phyloP scores from a whole-genome alignment of 2,797 vertebrate species.

The Crenichthys baileyi region DNA sequence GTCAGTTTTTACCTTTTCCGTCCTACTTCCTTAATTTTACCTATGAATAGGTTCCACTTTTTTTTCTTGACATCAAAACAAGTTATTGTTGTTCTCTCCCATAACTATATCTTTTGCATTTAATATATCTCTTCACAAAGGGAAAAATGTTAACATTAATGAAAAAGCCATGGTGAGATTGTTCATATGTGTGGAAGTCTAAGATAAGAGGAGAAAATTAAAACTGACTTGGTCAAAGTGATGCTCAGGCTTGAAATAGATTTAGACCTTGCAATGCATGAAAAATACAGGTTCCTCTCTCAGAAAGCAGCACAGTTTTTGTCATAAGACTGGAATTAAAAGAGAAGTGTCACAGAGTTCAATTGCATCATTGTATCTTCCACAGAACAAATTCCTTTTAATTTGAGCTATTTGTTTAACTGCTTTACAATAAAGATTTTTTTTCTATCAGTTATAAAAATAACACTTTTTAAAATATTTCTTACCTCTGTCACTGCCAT shows the following conservation, averaged over 20 bases:
- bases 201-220: background rate
- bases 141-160: background rate
- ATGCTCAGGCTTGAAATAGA: background rate
- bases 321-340: slow-evolving; percentile 1
- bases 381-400: background rate
- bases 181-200: background rate
- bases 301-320: background rate
- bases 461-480: background rate
- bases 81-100: background rate
- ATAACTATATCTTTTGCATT: background rate
- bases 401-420: background rate
- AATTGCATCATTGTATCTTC: background rate
- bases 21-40: slow-evolving; percentile 24
- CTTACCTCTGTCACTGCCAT: background rate
- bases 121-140: background rate
- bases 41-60: slow-evolving; percentile 17
- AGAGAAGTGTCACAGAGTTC: background rate
- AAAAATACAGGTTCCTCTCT: background rate
- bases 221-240: background rate
- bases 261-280: background rate
- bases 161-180: background rate
- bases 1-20: slow-evolving; percentile 18
- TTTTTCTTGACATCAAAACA: slow-evolving; percentile 11
- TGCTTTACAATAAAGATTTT: background rate
- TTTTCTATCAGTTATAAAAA: background rate